Evolutionary conservation across 2,113 vertebrate genomes (phyloP), one percentile per base, ranked within the genome.

Genomic region (Deroptyus accipitrinus): DNA sequence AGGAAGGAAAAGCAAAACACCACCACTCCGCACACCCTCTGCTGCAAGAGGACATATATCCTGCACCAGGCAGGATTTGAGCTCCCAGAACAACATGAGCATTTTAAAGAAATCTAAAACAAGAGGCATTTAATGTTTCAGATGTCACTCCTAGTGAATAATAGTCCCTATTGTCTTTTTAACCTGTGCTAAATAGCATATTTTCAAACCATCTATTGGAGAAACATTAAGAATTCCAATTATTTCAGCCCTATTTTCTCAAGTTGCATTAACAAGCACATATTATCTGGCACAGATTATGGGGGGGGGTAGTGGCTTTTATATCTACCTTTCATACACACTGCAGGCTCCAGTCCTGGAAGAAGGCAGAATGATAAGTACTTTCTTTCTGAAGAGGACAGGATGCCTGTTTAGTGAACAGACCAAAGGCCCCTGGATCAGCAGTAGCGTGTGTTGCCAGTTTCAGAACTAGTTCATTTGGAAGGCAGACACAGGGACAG

Each of bases 201-300:
- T 92, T 95, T 96, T 78, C 62, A 48, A 90, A 91, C 76, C 9
- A 96, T 62, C 66, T 94, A 64, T n/a, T 81, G 55, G 42, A 91
- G 80, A 95, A 92, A 91, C 46, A 86, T 82, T 72, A 88, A 55
- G 39, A 91, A 86, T 86, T 92, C 70, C 19, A 83, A 89, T 91
- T 83, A 88, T 83, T 95, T 84, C 77, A 78, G 42, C 35, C 86
- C 33, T 73, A 62, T 85, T 91, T 95, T 92, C 61, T 86, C 31
- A 49, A 84, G 86, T 81, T 83, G 42, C 42, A 77, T 85, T 94
- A 96, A 74, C 80, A 88, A 88, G 64, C 19, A 90, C 61, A 25
- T 41, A 77, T 37, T 62, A 92, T 44, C 42, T 88, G 55, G 88
- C 80, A 88, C 10, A 37, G 62, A 44, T 92, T 95, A 64, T 46